These are phyloP conservation scores for Reticulitermes speratus DNA, from an alignment of 1,140 invertebrate genomes.

Conservation along the genomic window DNA sequence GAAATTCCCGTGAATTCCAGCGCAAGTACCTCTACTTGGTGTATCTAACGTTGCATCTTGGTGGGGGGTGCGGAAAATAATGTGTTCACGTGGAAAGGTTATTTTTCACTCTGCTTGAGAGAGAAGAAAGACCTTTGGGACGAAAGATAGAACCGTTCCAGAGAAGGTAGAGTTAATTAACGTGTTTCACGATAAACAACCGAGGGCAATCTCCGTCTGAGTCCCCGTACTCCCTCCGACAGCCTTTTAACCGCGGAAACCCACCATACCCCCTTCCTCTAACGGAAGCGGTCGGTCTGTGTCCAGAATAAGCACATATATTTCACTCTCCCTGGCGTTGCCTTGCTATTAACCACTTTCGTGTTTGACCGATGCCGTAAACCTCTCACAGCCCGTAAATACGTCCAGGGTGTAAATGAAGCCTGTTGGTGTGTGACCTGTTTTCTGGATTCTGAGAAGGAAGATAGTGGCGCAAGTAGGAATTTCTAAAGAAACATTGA, in stretches of 20 bases:
- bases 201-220: background rate
- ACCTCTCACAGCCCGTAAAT: no score
- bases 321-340: background rate
- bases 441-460: no score
- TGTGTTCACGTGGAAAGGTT: background rate
- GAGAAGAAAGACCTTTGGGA: background rate
- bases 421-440: no score
- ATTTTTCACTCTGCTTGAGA: no score
- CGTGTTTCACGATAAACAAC: slow-evolving; percentile 2
- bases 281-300: background rate
- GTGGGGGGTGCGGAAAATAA: no score
- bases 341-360: background rate
- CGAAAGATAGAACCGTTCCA: no score
- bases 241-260: no score
- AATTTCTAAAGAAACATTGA: no score
- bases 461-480: no score
- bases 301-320: background rate
- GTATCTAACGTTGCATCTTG: no score
- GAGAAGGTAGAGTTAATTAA: background rate
- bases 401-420: background rate
- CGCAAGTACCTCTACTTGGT: background rate
- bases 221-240: no score
- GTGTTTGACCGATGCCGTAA: background rate
- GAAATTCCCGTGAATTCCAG: background rate
- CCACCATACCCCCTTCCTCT: no score